A percentile compares a stretch with the other conserved stretches of the same genome.
phyloP scores from a whole-genome alignment of 2,113 vertebrate species.

The Gulo gulo region DNA sequence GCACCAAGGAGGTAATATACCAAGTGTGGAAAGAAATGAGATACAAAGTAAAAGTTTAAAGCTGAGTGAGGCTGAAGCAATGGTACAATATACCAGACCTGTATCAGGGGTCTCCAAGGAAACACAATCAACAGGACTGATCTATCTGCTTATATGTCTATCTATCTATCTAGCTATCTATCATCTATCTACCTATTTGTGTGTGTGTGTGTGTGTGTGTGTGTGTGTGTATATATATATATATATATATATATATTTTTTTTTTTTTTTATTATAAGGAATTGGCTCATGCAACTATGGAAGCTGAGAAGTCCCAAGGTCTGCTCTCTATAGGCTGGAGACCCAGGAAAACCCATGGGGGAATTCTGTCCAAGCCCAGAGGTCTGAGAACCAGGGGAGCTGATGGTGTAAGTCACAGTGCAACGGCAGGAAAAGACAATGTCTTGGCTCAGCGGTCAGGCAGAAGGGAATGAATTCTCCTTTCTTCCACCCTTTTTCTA shows the following conservation, averaged over 20 bases:
- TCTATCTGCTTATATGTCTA: too few relatives aligned
- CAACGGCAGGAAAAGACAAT: neutral
- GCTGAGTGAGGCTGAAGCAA: neutral
- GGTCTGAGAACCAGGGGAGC: neutral
- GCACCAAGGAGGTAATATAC: neutral
- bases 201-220: too few relatives aligned
- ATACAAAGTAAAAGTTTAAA: neutral
- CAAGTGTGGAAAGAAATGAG: neutral
- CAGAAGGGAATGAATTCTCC: neutral
- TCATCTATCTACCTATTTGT: neutral
- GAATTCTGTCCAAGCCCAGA: neutral
- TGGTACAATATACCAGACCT: neutral
- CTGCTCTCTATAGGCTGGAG: neutral
- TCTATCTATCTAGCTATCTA: neutral
- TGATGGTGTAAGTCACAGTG: neutral
- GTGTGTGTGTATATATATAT: too few relatives aligned
- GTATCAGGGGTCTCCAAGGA: neutral
- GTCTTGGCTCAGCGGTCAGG: neutral
- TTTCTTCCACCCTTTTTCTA: neutral
- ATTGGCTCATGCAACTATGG: neutral
- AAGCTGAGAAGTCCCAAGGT: neutral
- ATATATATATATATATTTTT: too few relatives aligned
- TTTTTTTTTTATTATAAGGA: neutral
- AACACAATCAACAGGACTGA: neutral
- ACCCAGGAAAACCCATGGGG: neutral